These are phyloP conservation scores for Pyrochroa serraticornis DNA, from an alignment of 2,888 invertebrate species.

Conservation along the genomic window DNA sequence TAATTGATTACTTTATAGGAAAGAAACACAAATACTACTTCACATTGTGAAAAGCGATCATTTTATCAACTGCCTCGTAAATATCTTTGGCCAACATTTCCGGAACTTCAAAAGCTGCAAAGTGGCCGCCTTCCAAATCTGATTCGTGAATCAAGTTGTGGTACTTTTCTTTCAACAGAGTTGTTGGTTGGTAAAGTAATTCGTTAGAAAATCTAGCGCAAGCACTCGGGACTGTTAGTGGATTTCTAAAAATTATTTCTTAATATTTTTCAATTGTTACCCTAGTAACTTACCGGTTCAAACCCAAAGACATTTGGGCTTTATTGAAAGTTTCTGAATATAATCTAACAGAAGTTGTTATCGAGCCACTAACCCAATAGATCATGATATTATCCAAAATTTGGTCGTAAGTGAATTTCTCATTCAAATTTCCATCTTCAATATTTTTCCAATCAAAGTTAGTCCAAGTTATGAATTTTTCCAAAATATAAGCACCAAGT, in stretches of 20 bases:
- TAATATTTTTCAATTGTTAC: background rate
- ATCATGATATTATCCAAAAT: conserved; percentile 81
- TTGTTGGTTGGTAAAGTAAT: conserved; percentile 65
- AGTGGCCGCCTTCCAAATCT: conserved; percentile 43
- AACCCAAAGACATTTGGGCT: conserved; percentile 19
- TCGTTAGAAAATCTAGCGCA: conserved; percentile 79
- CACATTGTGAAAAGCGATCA: no score
- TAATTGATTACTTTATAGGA: no score
- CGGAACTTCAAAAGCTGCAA: conserved; percentile 47
- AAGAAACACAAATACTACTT: no score
- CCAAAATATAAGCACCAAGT: conserved; percentile 86
- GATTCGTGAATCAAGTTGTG: conserved; percentile 65
- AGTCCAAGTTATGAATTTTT: conserved; percentile 85
- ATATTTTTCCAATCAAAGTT: conserved; percentile 59
- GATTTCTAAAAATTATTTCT: conserved; percentile 57
- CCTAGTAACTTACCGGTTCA: conserved; percentile 11
- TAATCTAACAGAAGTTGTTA: conserved; percentile 75
- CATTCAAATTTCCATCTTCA: conserved; percentile 70
- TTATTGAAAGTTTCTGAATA: conserved; percentile 70
- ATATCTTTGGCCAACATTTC: conserved; percentile 43
- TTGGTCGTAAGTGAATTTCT: conserved; percentile 73
- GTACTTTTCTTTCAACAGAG: conserved; percentile 65
- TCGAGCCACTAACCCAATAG: conserved; percentile 78
- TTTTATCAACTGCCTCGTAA: conserved; percentile 36
- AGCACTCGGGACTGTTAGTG: conserved; percentile 72